A percentile compares a stretch with the other conserved stretches of the same genome.
These are phyloP conservation scores for Triops longicaudatus DNA, from an alignment of 1,140 invertebrate genomes.

Conservation along the genomic window DNA sequence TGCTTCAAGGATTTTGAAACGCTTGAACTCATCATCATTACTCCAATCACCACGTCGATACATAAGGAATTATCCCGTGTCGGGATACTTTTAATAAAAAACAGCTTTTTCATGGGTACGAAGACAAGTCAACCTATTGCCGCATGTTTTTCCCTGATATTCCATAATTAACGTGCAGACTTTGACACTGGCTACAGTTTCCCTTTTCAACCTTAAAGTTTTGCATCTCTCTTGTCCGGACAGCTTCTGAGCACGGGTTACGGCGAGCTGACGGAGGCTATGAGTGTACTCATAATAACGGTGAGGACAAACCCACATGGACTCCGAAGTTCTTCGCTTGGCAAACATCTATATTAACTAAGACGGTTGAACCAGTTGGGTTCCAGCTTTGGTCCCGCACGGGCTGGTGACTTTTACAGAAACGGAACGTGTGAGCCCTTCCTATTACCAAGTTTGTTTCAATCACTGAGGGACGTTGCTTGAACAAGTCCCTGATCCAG, in stretches of 20 bases:
- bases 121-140: no score
- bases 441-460: background rate
- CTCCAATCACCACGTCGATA: background rate
- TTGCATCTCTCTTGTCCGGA: background rate
- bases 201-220: background rate
- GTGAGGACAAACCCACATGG: constrained; percentile 7
- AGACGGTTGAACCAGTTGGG: constrained; percentile 14
- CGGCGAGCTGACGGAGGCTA: background rate
- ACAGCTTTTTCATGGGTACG: no score
- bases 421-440: background rate
- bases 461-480: background rate
- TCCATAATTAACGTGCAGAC: no score
- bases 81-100: background rate
- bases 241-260: background rate
- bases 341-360: constrained; percentile 8
- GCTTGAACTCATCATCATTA: background rate
- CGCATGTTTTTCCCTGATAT: no score
- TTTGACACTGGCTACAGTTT: background rate
- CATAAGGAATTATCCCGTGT: background rate
- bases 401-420: background rate
- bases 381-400: constrained; percentile 13
- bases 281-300: constrained; percentile 5
- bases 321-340: background rate
- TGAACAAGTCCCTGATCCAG: background rate
- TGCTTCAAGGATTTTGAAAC: background rate